Base-by-base conservation (phyloP, 2,797 vertebrate species). In the Notolepis coatsorum region DNA sequence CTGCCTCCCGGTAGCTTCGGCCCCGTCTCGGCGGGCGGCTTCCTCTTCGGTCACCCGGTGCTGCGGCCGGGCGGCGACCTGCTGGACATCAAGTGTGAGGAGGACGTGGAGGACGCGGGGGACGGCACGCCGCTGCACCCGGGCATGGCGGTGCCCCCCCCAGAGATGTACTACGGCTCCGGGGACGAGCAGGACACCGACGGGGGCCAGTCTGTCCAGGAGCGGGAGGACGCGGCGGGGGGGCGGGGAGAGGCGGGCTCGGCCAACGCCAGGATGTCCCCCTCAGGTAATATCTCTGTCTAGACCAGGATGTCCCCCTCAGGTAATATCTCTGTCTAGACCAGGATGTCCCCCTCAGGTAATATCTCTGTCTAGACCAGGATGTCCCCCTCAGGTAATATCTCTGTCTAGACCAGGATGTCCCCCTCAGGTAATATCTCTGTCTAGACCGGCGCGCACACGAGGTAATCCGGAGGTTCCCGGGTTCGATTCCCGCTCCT, bases 1-100 rank as follows among this genome's bases (percentile, higher is more conserved):
- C n/a, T n/a, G n/a, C n/a, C n/a, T n/a, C n/a, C n/a, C n/a, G n/a
- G n/a, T n/a, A n/a, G n/a, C 3, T 91, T 92, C 45, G 88, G 88
- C 2, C 87, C 91, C 1, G 52, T 72, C 0, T 77, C 89, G 2
- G 50, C 88, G 0, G 89, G 89, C 20, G 87, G 90, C 18, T 92
- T 92, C 68, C 68, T 92, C 47, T 93, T 93, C 17, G 90, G 90
- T 17, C 90, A 91, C 35, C 91, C 91, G 2, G n/a, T n/a, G n/a
- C 84, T 91, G 0, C 90, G 89, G 75, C 6, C 69, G 0, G 87
- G 67, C 20, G 87, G 67, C 20, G 93, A 95, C 48, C 83, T 91
- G 1, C 85, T 93, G 85, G 95, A 93, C 35, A 93, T 97, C 46
- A 96, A 96, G 73, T 94, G 94, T 75, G 94, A 96, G 73, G 94